These are phyloP conservation scores for Spongia lamella DNA, from an alignment of 37 sponge, comb jelly and placozoan genomes.

Conservation along the genomic window DNA sequence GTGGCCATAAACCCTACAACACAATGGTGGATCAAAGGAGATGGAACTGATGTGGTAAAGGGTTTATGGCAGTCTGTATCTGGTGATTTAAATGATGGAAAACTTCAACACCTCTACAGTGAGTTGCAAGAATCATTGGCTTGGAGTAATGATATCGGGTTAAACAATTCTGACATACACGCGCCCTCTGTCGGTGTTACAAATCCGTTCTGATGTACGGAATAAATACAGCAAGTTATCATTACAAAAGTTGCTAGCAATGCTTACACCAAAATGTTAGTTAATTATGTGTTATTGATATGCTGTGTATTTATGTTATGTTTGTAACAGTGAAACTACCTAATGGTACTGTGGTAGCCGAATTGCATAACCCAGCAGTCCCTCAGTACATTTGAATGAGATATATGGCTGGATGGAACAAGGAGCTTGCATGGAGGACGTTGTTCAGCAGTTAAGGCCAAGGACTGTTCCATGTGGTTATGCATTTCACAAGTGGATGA, in stretches of 20 bases:
- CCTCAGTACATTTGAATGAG: neutral
- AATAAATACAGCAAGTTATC: constrained; percentile 2
- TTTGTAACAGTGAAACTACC: neutral
- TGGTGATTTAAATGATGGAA: constrained; percentile 38
- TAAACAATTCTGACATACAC: neutral
- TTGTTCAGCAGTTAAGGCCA: neutral
- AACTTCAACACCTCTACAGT: constrained; percentile 4
- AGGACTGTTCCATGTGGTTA: constrained; percentile 26
- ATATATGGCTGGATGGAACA: constrained; percentile 21
- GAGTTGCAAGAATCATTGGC: neutral
- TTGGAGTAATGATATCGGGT: constrained; percentile 3
- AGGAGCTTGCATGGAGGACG: constrained; percentile 1
- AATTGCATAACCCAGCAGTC: constrained; percentile 15
- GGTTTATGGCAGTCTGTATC: constrained; percentile 27
- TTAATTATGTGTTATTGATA: neutral
- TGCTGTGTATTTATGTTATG: too few species aligned
- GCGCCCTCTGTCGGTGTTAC: constrained; percentile 20
- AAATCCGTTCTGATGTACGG: constrained; percentile 5
- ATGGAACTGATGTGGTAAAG: constrained; percentile 23
- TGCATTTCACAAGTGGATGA: constrained; percentile 1
- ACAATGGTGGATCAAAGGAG: constrained; percentile 43
- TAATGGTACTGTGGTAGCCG: constrained; percentile 24
- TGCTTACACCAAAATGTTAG: constrained; percentile 8
- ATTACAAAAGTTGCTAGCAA: neutral
- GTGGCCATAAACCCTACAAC: neutral